Conservation (phyloP, 2,113 vertebrate species). For the Rhea americana region DNA sequence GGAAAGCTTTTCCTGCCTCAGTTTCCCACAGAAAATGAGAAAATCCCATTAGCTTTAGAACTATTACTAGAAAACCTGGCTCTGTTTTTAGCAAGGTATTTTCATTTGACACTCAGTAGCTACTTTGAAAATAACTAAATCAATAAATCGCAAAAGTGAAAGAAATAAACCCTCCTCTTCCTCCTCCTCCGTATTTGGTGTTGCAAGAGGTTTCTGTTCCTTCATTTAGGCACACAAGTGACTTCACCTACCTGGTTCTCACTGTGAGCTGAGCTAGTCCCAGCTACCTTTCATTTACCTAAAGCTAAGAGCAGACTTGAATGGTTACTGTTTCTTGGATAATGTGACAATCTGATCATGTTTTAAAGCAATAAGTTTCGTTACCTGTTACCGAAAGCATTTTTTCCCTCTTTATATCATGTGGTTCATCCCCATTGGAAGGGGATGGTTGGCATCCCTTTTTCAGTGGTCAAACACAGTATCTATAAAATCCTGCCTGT, state of each 20-base stretch:
- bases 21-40: not conserved
- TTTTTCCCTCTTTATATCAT: not conserved
- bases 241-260: not conserved
- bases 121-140: not conserved
- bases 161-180: not conserved
- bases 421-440: not conserved
- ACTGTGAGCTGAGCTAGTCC: not conserved
- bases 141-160: not conserved
- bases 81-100: not conserved
- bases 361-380: not conserved
- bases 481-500: not conserved
- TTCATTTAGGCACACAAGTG: not conserved
- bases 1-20: not conserved
- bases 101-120: not conserved
- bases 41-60: not conserved
- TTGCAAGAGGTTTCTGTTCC: not conserved
- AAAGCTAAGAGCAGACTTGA: not conserved
- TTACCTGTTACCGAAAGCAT: not conserved
- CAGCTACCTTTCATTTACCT: not conserved
- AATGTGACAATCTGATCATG: not conserved
- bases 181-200: not conserved
- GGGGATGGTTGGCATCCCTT: not conserved
- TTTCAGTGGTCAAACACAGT: accelerated
- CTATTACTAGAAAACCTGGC: not conserved
- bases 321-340: not conserved